These are phyloP conservation scores for Mormoops blainvillei DNA, from an alignment of 2,113 vertebrate genomes.

Conservation along the genomic window DNA sequence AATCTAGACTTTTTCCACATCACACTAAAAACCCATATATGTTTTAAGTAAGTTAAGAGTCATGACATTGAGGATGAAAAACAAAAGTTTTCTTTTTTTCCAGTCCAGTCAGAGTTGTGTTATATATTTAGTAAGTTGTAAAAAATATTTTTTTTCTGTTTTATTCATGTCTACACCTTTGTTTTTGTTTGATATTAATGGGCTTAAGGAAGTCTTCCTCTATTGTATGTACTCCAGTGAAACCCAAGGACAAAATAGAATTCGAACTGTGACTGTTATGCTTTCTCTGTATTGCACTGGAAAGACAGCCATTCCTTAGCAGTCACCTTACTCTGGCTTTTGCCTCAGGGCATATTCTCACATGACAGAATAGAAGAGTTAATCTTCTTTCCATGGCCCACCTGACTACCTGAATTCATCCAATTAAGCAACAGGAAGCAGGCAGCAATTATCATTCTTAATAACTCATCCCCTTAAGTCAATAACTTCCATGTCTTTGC, in stretches of 20 bases:
- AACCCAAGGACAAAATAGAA: background rate
- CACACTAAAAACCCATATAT: background rate
- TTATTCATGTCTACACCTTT: background rate
- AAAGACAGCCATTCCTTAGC: background rate
- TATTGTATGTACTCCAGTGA: background rate
- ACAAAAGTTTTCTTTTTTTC: background rate
- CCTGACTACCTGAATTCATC: background rate
- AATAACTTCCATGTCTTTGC: background rate
- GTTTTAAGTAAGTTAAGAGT: background rate
- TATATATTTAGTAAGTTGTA: background rate
- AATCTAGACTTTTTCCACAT: background rate
- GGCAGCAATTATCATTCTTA: background rate
- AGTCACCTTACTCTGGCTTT: background rate
- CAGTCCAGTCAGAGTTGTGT: background rate
- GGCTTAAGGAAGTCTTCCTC: background rate
- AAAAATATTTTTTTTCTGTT: background rate
- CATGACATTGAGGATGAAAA: background rate
- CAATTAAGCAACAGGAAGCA: background rate
- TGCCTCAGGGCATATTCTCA: background rate
- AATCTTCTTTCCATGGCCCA: background rate
- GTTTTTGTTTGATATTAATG: background rate
- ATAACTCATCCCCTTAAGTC: background rate
- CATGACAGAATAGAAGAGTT: background rate
- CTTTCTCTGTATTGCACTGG: background rate
- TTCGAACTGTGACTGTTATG: background rate